Percentiles rank a stretch among this genome's conserved stretches.
phyloP scores from a whole-genome alignment of 2,113 vertebrate species.

The Cygnus atratus region DNA sequence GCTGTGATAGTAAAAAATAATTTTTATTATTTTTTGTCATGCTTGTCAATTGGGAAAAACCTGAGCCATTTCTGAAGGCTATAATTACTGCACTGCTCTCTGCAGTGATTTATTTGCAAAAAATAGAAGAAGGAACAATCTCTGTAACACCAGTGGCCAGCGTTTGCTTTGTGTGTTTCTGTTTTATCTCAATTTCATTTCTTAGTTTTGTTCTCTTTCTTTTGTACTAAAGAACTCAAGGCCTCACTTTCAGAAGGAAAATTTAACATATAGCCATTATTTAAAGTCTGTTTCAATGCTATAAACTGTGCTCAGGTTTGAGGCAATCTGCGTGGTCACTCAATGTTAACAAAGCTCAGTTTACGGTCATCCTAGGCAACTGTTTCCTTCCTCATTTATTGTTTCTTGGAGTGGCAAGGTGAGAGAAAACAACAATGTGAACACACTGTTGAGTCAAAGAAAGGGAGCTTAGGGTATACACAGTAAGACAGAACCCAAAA shows the following conservation, averaged over 20 bases:
- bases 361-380: background rate
- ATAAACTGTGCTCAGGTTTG: background rate
- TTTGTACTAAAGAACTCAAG: background rate
- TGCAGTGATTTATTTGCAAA: background rate
- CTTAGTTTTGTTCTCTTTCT: background rate
- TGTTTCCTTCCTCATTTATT: background rate
- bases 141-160: background rate
- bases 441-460: background rate
- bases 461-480: background rate
- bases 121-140: background rate
- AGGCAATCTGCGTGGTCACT: background rate
- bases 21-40: conserved; percentile 6
- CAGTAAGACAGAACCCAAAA: background rate
- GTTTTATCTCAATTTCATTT: background rate
- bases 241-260: background rate
- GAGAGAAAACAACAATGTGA: background rate
- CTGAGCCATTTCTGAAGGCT: conserved; percentile 1
- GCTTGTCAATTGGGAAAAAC: background rate
- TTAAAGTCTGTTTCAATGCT: background rate
- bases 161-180: background rate
- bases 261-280: background rate
- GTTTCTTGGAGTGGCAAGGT: background rate
- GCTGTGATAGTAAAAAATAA: conserved; percentile 47
- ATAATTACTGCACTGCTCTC: conserved; percentile 46
- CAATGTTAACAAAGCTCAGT: background rate